phyloP scores from a whole-genome alignment of 2,888 invertebrate species.

The Drosophila demipolita region DNA sequence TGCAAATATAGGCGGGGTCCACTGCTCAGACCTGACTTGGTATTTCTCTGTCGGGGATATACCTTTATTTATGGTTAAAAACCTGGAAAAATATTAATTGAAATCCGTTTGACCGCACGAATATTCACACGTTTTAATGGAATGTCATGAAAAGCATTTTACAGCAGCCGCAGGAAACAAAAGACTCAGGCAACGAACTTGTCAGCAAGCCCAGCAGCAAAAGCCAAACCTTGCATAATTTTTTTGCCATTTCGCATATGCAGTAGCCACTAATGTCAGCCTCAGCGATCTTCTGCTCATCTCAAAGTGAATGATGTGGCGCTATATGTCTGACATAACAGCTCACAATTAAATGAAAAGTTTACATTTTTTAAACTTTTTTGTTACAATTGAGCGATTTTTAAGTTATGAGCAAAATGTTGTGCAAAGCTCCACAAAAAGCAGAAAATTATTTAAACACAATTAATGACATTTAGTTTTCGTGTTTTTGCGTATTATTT shows the following conservation, averaged over 20 bases:
- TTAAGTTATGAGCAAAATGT: conserved; percentile 58
- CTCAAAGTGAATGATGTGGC: conserved; percentile 37
- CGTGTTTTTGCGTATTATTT: conserved; percentile 36
- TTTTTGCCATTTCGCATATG: conserved; percentile 28
- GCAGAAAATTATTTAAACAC: conserved; percentile 64
- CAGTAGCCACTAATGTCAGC: conserved; percentile 39
- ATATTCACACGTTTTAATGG: conserved; percentile 8
- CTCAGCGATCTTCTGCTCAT: conserved; percentile 42
- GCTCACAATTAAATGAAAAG: conserved; percentile 48
- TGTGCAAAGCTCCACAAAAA: conserved; percentile 51
- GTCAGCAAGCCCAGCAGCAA: conserved; percentile 15
- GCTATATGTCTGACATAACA: conserved; percentile 48
- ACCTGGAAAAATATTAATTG: conserved; percentile 4
- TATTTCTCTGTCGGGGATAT: not conserved
- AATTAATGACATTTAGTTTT: conserved; percentile 75
- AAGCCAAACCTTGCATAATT: conserved; percentile 48
- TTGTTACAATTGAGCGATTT: conserved; percentile 75
- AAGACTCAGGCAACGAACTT: conserved; percentile 73
- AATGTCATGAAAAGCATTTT: conserved; percentile 39
- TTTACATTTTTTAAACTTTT: conserved; percentile 15
- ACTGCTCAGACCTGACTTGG: not conserved
- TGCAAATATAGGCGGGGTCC: conserved; percentile 39
- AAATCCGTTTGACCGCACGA: conserved; percentile 51
- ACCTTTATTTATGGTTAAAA: not conserved
- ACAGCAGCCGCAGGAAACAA: conserved; percentile 40